Evolutionary conservation across 2,797 vertebrate species (phyloP), one percentile per base, ranked within the genome.

Genomic region (Bovichtus diacanthus): DNA sequence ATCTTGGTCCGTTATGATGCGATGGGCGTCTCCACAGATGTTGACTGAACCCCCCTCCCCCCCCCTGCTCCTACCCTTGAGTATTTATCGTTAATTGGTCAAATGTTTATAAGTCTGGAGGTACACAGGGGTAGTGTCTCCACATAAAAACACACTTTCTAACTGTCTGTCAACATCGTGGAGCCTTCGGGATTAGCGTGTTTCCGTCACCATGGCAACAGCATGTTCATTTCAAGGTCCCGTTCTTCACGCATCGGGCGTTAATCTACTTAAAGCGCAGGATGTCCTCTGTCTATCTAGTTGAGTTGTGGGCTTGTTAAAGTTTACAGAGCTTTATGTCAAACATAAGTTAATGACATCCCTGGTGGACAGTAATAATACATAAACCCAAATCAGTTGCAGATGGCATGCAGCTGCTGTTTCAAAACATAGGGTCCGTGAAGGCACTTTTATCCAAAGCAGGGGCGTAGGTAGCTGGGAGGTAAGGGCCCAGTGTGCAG

Each of bases 161-260:
- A 29, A 60, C 56, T 36, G 46, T 54, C 27, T n/a, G 44, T 55
- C 43, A 56, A 50, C 58, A 31, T 13, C 6, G 36, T 11, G 19
- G 27, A 61, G 41, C 56, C 10, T 19, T 73, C 58, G 53, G 80
- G 53, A 70, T 63, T 27, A 36, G 83, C 75, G 73, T 64, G 63
- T 54, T 43, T 16, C 60, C n/a, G 10, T 91, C 87, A 36, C 92
- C 87, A 89, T 89, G 87, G 85, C 38, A 91, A 92, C 93, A 25
- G 25, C 71, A 74, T 82, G 70, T 62, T 44, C 74, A 86, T 86
- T 46, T 70, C 53, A 70, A 64, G 46, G 79, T 76, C 80, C 69
- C 36, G 74, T 67, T 85, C 62, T 77, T 73, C 67, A 73, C 68
- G 81, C 74, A 75, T 82, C 15, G 54, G 27, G 34, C 71, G 50